A percentile compares a stretch with the other conserved stretches of the same genome.
Evolutionary conservation across 2,797 vertebrate genomes (phyloP).

Genomic region (Chelidonichthys spinosus): DNA sequence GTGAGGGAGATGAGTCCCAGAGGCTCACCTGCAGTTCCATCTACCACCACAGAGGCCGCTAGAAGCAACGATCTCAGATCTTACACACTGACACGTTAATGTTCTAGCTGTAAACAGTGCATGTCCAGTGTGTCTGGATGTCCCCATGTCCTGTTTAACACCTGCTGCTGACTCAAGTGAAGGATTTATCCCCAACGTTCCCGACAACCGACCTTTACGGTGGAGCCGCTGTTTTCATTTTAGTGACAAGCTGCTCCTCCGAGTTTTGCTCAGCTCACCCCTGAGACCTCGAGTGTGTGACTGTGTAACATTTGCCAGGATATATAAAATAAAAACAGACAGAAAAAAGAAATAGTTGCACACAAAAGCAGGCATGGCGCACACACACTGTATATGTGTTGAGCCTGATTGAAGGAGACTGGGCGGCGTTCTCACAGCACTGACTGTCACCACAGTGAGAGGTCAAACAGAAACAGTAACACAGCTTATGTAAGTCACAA

Average conservation of each 20-base stretch:
- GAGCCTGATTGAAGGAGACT: constrained; percentile 77
- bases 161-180: neutral
- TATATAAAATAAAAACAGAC: neutral
- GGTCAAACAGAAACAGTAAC: constrained; percentile 80
- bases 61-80: no score
- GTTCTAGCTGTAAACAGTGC: no score
- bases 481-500: constrained; percentile 83
- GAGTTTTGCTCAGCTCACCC: neutral
- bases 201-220: constrained; percentile 1
- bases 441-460: constrained; percentile 79
- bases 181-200: neutral
- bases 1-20: no score
- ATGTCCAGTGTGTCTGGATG: no score
- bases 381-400: constrained; percentile 34
- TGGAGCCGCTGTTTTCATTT: neutral
- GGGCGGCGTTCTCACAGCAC: constrained; percentile 71
- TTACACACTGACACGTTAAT: no score
- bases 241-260: neutral
- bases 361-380: neutral
- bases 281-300: neutral
- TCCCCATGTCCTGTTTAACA: neutral
- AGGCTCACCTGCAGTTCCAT: no score
- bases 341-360: neutral
- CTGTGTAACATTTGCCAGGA: neutral
- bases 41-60: no score